phyloP scores from a whole-genome alignment of 2,888 invertebrate species.

The Campoletis raptor region DNA sequence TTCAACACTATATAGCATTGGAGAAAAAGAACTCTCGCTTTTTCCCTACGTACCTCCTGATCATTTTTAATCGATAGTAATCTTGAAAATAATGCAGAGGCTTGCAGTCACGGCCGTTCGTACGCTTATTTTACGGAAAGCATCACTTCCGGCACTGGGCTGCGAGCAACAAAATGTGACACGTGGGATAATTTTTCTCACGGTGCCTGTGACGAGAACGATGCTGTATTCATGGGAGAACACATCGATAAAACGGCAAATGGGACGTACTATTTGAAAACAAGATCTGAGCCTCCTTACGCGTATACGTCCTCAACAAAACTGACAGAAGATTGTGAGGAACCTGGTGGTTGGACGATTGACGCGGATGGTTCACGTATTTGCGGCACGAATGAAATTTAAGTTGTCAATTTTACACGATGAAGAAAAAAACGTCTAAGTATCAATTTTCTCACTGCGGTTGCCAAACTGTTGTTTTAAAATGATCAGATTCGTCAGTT shows the following conservation, averaged over 20 bases:
- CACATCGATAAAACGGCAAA: conserved; percentile 77
- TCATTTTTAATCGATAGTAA: background rate
- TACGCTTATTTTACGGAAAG: conserved; percentile 85
- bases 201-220: conserved; percentile 76
- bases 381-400: conserved; percentile 68
- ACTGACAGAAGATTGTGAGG: conserved; percentile 50
- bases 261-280: conserved; percentile 81
- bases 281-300: conserved; percentile 80
- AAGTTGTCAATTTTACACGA: background rate
- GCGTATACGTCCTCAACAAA: conserved; percentile 70
- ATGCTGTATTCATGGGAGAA: conserved; percentile 80
- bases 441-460: background rate
- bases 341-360: conserved; percentile 64
- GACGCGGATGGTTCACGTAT: conserved; percentile 51
- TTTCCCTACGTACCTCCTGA: too few species aligned
- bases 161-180: conserved; percentile 82
- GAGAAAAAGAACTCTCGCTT: too few species aligned
- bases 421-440: background rate
- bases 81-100: conserved; percentile 79
- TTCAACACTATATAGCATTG: too few species aligned
- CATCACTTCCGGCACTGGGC: conserved; percentile 80
- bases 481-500: too few species aligned
- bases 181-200: conserved; percentile 80
- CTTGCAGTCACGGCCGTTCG: conserved; percentile 85
- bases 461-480: background rate